Conservation (phyloP, 2,113 vertebrate species). For the Oxyruncus cristatus region DNA sequence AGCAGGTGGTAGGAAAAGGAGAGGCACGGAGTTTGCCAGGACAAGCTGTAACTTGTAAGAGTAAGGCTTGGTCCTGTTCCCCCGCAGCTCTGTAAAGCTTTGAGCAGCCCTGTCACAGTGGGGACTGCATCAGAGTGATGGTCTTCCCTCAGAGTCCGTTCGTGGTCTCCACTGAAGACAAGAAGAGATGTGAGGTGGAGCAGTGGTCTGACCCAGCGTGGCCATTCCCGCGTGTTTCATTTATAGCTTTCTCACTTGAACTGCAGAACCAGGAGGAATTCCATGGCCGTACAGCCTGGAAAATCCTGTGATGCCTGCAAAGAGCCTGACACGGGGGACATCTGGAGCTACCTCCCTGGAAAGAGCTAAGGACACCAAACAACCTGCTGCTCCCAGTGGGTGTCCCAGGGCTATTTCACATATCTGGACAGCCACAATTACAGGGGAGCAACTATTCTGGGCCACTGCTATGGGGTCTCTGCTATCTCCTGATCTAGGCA, state of each 20-base stretch:
- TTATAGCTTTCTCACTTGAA: background rate
- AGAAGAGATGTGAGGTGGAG: background rate
- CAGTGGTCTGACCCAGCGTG: background rate
- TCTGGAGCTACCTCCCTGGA: rapidly evolving
- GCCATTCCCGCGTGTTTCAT: background rate
- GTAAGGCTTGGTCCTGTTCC: background rate
- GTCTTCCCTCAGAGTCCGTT: background rate
- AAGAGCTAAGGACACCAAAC: background rate
- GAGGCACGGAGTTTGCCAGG: background rate
- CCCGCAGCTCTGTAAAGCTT: background rate
- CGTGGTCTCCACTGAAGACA: background rate
- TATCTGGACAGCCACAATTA: background rate
- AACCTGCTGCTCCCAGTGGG: background rate
- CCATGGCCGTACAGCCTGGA: background rate
- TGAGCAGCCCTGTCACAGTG: background rate
- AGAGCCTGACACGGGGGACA: background rate
- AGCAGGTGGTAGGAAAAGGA: background rate
- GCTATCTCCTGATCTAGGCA: constrained; percentile 25
- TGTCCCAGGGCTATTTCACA: background rate
- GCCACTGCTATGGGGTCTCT: background rate
- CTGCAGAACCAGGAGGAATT: background rate
- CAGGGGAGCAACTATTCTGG: background rate
- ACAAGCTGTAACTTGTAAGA: background rate
- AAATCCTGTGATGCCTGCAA: background rate
- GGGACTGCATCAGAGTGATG: background rate